phyloP scores from a whole-genome alignment of 2,797 vertebrate genomes.

The Amblyopsis hoosieri region DNA sequence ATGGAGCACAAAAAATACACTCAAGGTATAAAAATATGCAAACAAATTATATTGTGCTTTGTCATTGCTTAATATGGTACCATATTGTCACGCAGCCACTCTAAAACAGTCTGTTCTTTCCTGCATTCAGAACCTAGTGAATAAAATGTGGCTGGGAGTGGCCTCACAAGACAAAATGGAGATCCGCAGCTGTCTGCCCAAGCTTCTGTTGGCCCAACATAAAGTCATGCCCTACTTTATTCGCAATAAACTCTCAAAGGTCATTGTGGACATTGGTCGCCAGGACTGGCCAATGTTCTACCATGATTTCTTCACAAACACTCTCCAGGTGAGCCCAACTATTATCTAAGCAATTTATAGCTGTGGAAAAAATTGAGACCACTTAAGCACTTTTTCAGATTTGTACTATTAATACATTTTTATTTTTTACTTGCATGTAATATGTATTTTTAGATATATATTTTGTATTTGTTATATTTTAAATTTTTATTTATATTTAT shows the following conservation, averaged over 20 bases:
- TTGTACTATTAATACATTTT: too few relatives aligned
- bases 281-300: constrained; percentile 99
- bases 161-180: constrained; percentile 97
- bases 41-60: too few relatives aligned
- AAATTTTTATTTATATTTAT: too few relatives aligned
- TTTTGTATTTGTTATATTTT: too few relatives aligned
- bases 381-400: too few relatives aligned
- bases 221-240: constrained; percentile 96
- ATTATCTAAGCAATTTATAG: background rate
- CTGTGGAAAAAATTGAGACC: too few relatives aligned
- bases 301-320: constrained; percentile 98
- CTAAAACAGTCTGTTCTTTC: background rate
- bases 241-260: constrained; percentile 97
- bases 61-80: too few relatives aligned
- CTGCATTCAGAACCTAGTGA: constrained; percentile 89
- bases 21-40: too few relatives aligned
- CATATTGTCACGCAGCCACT: background rate
- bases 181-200: constrained; percentile 95
- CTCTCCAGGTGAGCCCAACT: constrained; percentile 85
- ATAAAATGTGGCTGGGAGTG: constrained; percentile 98
- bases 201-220: constrained; percentile 93
- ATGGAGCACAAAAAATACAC: too few relatives aligned
- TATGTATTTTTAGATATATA: too few relatives aligned
- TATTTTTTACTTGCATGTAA: too few relatives aligned
- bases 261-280: constrained; percentile 97